Conservation (phyloP, 2,113 vertebrate species). For the Pseudopipra pipra region DNA sequence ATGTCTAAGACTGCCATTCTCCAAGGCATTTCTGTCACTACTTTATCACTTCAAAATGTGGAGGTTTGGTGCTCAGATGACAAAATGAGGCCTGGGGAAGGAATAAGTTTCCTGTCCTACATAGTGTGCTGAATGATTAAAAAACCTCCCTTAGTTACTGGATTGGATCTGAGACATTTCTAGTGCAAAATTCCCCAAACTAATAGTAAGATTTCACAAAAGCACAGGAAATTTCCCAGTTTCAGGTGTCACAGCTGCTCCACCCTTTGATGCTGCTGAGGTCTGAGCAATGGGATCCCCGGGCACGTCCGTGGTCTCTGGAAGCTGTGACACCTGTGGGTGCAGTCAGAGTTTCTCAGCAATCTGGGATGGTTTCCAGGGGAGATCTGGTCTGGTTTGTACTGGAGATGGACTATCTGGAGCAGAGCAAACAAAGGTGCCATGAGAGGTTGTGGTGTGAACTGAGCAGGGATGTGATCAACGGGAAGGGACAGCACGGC, state of each 20-base stretch:
- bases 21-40: background rate
- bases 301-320: background rate
- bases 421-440: background rate
- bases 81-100: background rate
- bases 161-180: background rate
- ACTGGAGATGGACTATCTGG: background rate
- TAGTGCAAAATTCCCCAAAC: background rate
- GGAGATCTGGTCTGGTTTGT: background rate
- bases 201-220: background rate
- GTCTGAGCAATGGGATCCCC: background rate
- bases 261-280: background rate
- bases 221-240: background rate
- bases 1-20: background rate
- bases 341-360: background rate
- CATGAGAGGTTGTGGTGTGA: background rate
- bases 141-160: background rate
- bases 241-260: background rate
- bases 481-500: accelerated
- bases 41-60: background rate
- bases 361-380: background rate
- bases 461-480: background rate
- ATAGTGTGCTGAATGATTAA: accelerated
- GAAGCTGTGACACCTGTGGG: background rate
- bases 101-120: background rate
- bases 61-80: background rate